phyloP scores from a whole-genome alignment of 2,797 vertebrate species.

The Mycteria americana region DNA sequence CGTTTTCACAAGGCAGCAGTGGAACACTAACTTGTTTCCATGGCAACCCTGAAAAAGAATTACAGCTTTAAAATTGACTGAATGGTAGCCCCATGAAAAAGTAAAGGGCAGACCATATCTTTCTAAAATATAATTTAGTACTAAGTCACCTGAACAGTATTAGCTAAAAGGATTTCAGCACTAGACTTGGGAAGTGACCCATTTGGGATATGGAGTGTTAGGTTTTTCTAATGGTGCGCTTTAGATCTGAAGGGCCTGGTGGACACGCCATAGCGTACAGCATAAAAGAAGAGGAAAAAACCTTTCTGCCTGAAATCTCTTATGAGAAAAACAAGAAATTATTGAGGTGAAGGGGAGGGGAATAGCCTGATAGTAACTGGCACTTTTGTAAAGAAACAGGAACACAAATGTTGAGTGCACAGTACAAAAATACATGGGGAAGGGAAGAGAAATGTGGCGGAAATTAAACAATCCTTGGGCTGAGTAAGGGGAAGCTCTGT shows the following conservation, averaged over 20 bases:
- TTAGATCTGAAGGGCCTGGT: slow-evolving; percentile 32
- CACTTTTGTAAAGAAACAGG: not conserved
- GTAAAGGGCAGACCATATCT: slow-evolving; percentile 66
- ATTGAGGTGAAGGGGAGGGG: not conserved
- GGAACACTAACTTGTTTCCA: slow-evolving; percentile 67
- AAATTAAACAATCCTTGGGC: not conserved
- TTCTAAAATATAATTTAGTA: slow-evolving; percentile 71
- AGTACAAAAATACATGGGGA: not conserved
- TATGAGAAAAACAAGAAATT: slow-evolving; percentile 43
- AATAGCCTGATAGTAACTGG: not conserved
- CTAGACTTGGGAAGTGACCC: slow-evolving; percentile 59
- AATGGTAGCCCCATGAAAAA: slow-evolving; percentile 68
- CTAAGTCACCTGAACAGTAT: slow-evolving; percentile 66
- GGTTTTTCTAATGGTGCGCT: slow-evolving; percentile 46
- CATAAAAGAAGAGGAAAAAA: not conserved
- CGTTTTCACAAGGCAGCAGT: slow-evolving; percentile 34
- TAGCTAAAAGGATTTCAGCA: slow-evolving; percentile 69
- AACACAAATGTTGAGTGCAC: not conserved
- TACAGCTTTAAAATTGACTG: slow-evolving; percentile 57
- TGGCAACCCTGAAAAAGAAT: slow-evolving; percentile 61
- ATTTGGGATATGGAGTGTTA: slow-evolving; percentile 56
- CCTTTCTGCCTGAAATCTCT: slow-evolving; percentile 21
- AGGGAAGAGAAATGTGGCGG: not conserved
- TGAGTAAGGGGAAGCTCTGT: not conserved
- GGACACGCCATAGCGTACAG: not conserved